Evolutionary conservation across 2,888 invertebrate genomes (phyloP).

Genomic region (Dasysyrphus albostriatus): DNA sequence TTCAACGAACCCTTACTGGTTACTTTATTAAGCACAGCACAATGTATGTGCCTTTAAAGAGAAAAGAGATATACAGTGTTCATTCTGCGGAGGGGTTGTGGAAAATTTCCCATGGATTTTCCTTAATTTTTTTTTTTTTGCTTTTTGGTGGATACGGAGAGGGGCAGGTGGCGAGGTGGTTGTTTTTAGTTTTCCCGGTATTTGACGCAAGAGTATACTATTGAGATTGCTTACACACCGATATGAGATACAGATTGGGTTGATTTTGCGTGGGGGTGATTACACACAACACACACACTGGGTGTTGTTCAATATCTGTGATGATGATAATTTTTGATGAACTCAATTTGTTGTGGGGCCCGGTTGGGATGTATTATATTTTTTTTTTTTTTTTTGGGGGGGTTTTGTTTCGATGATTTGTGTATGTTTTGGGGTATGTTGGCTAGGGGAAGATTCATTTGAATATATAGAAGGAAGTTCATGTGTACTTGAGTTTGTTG

Average conservation of each 20-base stretch:
- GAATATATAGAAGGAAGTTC: slow-evolving; percentile 28
- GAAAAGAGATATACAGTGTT: slow-evolving; percentile 6
- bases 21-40: slow-evolving; percentile 62
- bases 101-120: slow-evolving; percentile 57
- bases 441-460: slow-evolving; percentile 23
- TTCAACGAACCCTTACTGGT: slow-evolving; percentile 81
- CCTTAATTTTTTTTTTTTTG: background rate
- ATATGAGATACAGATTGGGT: slow-evolving; percentile 37
- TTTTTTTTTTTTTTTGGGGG: background rate
- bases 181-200: slow-evolving; percentile 68
- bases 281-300: slow-evolving; percentile 17
- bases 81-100: slow-evolving; percentile 51
- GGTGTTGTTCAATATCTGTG: slow-evolving; percentile 27
- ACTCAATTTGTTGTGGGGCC: slow-evolving; percentile 30
- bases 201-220: slow-evolving; percentile 65
- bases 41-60: slow-evolving; percentile 34
- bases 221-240: slow-evolving; percentile 43
- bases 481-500: slow-evolving; percentile 53
- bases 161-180: slow-evolving; percentile 2
- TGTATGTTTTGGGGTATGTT: background rate
- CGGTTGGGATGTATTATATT: background rate
- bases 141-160: background rate
- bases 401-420: slow-evolving; percentile 19
- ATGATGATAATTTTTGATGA: slow-evolving; percentile 33
- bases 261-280: slow-evolving; percentile 43